Evolutionary conservation across 2,797 vertebrate genomes (phyloP), one percentile per base, ranked within the genome.

Genomic region (Microchirus variegatus): DNA sequence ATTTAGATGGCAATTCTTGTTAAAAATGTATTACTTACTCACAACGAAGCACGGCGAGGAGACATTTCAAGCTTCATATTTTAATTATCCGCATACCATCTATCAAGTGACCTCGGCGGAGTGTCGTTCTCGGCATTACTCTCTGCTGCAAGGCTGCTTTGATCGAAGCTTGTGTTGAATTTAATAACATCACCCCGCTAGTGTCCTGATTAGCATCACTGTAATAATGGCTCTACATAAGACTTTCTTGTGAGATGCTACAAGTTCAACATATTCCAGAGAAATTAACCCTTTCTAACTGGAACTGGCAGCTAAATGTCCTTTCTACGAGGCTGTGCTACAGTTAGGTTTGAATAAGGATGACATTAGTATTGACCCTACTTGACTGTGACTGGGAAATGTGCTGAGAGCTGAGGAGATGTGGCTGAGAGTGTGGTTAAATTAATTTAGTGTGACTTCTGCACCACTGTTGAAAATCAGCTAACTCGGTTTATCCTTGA

Each of bases 291-390:
- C 82, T 80, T 70, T 57, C 72, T 44, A 54, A 53, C 53, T 63
- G 46, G 78, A 70, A 45, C 55, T 49, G 77, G 16, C 71, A 70
- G 71, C 67, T 74, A 78, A 87, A 69, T 77, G 70, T 68, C 46
- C 49, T 47, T 67, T 65, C 38, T 57, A 53, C 10, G 60, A 66
- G 44, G 58, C 67, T 15, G 37, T 67, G 78, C 73, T 51, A 81
- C 78, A 78, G 73, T 51, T 48, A 47, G 51, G 75, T 62, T 59
- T 16, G 52, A 64, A 73, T 55, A 16, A 41, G 83, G 61, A 83
- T 67, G 54, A 45, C 66, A 72, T 86, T 88, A 86, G 76, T 76
- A 90, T 89, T 80, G 88, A 90, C 82, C 72, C 58, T 53, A 19
- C 75, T 65, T 12, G 7, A 42, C 64, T 70, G 66, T 57, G 75